phyloP scores from a whole-genome alignment of 2,888 invertebrate species.

The Caenorhabditis wallacei region DNA sequence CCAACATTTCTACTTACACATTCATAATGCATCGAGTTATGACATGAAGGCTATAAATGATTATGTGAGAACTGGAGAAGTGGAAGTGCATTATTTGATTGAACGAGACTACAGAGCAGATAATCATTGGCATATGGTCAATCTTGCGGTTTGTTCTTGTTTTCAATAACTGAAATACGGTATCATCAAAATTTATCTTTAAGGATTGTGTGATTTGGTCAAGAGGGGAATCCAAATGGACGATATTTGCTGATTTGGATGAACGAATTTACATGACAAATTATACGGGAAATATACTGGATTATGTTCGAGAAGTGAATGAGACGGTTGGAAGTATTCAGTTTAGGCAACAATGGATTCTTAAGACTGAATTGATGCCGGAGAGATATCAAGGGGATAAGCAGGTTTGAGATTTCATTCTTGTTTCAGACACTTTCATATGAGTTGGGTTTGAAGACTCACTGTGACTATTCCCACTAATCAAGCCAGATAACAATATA shows the following conservation, averaged over 20 bases:
- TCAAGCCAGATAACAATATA: too few species aligned
- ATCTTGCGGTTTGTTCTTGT: slow-evolving; percentile 8
- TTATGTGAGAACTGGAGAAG: slow-evolving; percentile 54
- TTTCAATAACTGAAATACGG: background rate
- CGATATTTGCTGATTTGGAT: slow-evolving; percentile 46
- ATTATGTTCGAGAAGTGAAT: slow-evolving; percentile 33
- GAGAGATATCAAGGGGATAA: slow-evolving; percentile 16
- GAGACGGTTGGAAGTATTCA: slow-evolving; percentile 21
- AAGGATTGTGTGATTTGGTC: slow-evolving; percentile 34
- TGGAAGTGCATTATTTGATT: slow-evolving; percentile 29
- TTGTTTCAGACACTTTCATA: too few species aligned
- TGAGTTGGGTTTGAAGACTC: too few species aligned
- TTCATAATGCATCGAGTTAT: slow-evolving; percentile 28
- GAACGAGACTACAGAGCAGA: slow-evolving; percentile 24
- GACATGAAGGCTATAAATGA: slow-evolving; percentile 35
- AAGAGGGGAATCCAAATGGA: slow-evolving; percentile 47
- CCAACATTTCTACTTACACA: slow-evolving; percentile 48
- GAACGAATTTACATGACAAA: slow-evolving; percentile 52
- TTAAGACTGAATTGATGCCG: slow-evolving; percentile 54
- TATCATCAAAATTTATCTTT: too few species aligned
- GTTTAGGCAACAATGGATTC: slow-evolving; percentile 59
- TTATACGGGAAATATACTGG: slow-evolving; percentile 38
- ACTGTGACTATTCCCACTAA: too few species aligned
- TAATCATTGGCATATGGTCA: slow-evolving; percentile 38
- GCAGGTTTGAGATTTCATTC: background rate